A percentile compares a stretch with the other conserved stretches of the same genome.
phyloP scores from a whole-genome alignment of 2,797 vertebrate species.

The Hydrolagus colliei region DNA sequence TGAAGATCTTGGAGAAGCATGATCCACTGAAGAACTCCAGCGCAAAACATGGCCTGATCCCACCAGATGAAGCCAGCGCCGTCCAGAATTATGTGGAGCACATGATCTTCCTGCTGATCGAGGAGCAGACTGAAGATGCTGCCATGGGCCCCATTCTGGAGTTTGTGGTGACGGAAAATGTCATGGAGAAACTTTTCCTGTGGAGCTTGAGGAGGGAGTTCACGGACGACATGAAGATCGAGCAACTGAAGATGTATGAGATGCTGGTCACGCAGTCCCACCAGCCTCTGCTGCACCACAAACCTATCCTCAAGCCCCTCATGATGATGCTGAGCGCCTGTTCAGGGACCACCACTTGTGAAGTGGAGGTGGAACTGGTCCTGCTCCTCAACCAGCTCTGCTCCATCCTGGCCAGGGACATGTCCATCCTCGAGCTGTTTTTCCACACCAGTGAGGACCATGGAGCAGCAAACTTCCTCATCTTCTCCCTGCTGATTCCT shows the following conservation, averaged over 20 bases:
- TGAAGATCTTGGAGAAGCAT: constrained; percentile 93
- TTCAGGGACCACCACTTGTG: constrained; percentile 59
- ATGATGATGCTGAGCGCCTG: constrained; percentile 96
- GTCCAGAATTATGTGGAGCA: constrained; percentile 98
- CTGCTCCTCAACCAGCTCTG: constrained; percentile 89
- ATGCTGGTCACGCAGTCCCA: constrained; percentile 84
- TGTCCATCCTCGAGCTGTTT: constrained; percentile 90
- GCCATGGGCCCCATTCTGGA: constrained; percentile 96
- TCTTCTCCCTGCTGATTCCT: constrained; percentile 93
- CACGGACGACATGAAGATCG: constrained; percentile 89
- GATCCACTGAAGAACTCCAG: constrained; percentile 78
- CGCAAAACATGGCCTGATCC: constrained; percentile 64
- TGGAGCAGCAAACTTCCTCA: constrained; percentile 93
- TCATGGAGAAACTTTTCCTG: constrained; percentile 96
- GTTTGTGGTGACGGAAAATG: constrained; percentile 92
- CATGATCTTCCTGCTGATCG: constrained; percentile 89
- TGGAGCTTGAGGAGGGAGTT: constrained; percentile 91
- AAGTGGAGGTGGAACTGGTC: constrained; percentile 81
- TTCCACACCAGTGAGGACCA: constrained; percentile 97
- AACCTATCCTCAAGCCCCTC: constrained; percentile 85
- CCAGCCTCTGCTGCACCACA: constrained; percentile 92
- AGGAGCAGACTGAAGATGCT: constrained; percentile 75
- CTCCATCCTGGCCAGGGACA: constrained; percentile 86
- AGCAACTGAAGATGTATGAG: constrained; percentile 95
- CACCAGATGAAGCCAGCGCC: constrained; percentile 82